Percentiles rank a stretch among this genome's conserved stretches.
phyloP scores from a whole-genome alignment of 2,113 vertebrate species.

The Mungos mungo region DNA sequence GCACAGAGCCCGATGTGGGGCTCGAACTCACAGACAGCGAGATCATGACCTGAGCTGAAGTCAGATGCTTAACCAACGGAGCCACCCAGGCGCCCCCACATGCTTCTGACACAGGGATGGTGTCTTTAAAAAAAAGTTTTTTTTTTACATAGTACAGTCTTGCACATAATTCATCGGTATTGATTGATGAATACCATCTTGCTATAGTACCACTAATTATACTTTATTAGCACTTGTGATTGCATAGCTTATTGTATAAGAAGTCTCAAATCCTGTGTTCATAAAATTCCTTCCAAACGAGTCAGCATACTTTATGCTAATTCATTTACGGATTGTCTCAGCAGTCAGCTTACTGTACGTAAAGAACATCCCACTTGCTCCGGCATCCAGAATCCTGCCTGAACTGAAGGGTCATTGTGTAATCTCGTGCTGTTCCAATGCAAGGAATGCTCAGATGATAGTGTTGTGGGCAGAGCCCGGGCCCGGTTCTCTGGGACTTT shows the following conservation, averaged over 20 bases:
- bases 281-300: constrained; percentile 69
- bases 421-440: constrained; percentile 18
- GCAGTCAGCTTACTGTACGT: neutral
- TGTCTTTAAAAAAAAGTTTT: constrained; percentile 11
- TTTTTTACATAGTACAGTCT: constrained; percentile 19
- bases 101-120: neutral
- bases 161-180: neutral
- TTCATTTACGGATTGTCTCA: constrained; percentile 42
- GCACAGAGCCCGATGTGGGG: too few relatives aligned
- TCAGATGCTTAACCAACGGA: too few relatives aligned
- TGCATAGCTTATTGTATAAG: constrained; percentile 64
- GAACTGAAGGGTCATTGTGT: constrained; percentile 2
- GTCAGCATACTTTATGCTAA: constrained; percentile 55
- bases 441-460: neutral
- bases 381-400: constrained; percentile 21
- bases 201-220: constrained; percentile 20
- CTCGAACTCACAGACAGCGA: too few relatives aligned
- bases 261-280: constrained; percentile 54
- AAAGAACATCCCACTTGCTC: neutral
- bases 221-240: constrained; percentile 44
- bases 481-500: neutral
- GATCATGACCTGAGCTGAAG: too few relatives aligned
- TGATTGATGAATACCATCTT: constrained; percentile 41
- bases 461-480: neutral
- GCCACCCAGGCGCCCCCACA: too few relatives aligned